Conservation (phyloP, 1,140 invertebrate species). For the Calephelis virginiensis region DNA sequence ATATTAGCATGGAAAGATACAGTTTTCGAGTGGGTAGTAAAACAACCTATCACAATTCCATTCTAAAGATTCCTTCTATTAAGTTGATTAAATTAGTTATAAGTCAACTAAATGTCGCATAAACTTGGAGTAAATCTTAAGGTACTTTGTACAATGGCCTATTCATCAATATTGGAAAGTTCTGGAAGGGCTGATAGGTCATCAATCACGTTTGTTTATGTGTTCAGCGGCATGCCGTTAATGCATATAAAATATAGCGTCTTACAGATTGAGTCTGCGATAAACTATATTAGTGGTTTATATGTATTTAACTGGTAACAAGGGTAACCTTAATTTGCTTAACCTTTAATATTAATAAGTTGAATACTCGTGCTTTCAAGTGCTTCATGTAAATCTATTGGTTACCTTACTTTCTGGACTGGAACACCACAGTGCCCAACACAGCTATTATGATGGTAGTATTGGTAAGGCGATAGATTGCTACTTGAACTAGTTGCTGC, state of each 20-base stretch:
- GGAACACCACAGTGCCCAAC: no score
- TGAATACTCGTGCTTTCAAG: background rate
- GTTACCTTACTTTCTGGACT: no score
- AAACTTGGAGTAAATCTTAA: background rate
- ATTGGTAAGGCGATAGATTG: no score
- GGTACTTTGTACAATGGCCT: background rate
- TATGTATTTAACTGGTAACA: conserved; percentile 1
- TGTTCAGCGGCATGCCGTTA: conserved; percentile 1
- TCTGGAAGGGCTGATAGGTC: conserved; percentile 6
- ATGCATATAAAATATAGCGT: conserved; percentile 11
- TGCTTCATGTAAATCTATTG: no score
- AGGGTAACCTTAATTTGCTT: background rate
- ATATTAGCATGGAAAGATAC: no score
- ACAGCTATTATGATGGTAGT: no score
- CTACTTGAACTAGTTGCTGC: no score
- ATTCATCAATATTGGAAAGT: conserved; percentile 13
- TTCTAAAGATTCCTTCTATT: background rate
- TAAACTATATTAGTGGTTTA: conserved; percentile 1
- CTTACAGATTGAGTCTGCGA: conserved; percentile 1
- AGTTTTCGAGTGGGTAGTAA: no score
- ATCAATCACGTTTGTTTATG: conserved; percentile 5
- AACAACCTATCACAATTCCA: no score
- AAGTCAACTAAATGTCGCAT: background rate
- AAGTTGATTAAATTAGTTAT: background rate
- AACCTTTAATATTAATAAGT: background rate